A percentile compares a stretch with the other conserved stretches of the same genome.
Conservation (phyloP, 2,888 invertebrate species). For the Phania funesta region DNA sequence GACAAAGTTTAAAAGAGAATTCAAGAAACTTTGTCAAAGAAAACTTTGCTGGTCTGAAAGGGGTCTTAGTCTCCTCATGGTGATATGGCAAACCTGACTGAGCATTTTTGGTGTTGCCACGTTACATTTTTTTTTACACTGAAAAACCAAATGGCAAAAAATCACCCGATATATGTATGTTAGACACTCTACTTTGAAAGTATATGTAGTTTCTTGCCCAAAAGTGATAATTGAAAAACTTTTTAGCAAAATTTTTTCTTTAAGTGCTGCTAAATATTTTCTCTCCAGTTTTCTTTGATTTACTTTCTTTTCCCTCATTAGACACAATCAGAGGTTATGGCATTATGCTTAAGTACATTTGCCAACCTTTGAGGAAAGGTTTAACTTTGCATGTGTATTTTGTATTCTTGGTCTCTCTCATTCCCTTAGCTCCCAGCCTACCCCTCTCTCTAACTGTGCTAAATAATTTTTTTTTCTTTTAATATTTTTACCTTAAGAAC, state of each 20-base stretch:
- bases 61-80: too few species aligned
- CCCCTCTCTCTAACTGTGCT: neutral
- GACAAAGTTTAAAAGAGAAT: too few species aligned
- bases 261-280: conserved; percentile 5
- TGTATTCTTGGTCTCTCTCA: neutral
- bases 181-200: too few species aligned
- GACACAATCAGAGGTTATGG: conserved; percentile 27
- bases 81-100: too few species aligned
- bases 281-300: neutral
- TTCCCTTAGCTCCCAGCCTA: neutral
- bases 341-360: conserved; percentile 32
- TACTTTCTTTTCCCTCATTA: conserved; percentile 32
- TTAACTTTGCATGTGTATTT: neutral
- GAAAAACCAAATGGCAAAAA: too few species aligned
- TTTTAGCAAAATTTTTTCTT: neutral
- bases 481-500: neutral
- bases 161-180: too few species aligned
- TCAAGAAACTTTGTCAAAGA: too few species aligned
- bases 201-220: too few species aligned
- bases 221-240: neutral
- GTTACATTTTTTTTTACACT: too few species aligned
- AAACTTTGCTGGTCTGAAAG: too few species aligned
- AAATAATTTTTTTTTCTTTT: neutral
- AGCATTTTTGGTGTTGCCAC: too few species aligned
- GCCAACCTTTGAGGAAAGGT: conserved; percentile 22